phyloP scores from a whole-genome alignment of 2,888 invertebrate species.

The Branchellion lobata region DNA sequence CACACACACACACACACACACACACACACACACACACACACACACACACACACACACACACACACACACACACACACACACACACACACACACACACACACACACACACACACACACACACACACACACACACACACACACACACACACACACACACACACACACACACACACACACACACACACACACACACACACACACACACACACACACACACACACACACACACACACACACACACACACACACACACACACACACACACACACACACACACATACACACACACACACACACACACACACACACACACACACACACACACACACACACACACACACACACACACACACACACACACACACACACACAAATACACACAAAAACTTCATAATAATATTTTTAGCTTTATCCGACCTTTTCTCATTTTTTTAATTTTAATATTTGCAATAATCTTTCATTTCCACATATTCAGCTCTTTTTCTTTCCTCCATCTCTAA shows the following conservation, averaged over 20 bases:
- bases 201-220: slow-evolving; percentile 13
- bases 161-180: slow-evolving; percentile 1
- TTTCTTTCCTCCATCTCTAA: too few relatives aligned
- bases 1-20: slow-evolving; percentile 24
- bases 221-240: slow-evolving; percentile 16
- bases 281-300: slow-evolving; percentile 7
- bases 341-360: too few relatives aligned
- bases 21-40: slow-evolving; percentile 20
- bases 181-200: slow-evolving; percentile 18
- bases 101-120: slow-evolving; percentile 3
- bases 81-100: slow-evolving; percentile 18
- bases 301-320: background rate
- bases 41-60: slow-evolving; percentile 15
- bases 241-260: slow-evolving; percentile 11
- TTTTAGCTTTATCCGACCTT: too few relatives aligned
- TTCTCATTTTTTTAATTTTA: too few relatives aligned
- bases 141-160: slow-evolving; percentile 13
- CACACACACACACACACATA: slow-evolving; percentile 21
- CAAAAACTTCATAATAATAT: too few relatives aligned
- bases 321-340: too few relatives aligned
- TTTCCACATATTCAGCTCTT: too few relatives aligned
- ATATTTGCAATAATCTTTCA: too few relatives aligned
- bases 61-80: slow-evolving; percentile 5
- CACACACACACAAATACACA: background rate
- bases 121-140: slow-evolving; percentile 16